Percentiles rank a stretch among this genome's conserved stretches.
These are phyloP conservation scores for Flexamia atlantica DNA, from an alignment of 2,888 invertebrate genomes.

Conservation along the genomic window DNA sequence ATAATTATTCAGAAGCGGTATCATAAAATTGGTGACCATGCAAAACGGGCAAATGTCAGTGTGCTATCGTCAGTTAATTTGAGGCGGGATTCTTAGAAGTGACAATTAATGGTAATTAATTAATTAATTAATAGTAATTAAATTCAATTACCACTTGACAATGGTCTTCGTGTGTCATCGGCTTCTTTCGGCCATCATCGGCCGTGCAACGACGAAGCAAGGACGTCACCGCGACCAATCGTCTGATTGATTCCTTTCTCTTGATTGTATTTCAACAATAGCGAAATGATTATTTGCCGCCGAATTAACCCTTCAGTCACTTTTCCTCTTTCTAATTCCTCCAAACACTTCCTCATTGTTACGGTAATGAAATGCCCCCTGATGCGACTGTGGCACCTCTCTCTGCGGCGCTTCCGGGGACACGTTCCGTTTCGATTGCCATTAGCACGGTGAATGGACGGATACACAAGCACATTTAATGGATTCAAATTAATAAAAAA, in stretches of 20 bases:
- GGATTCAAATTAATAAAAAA: too few relatives aligned
- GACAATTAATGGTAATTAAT: too few relatives aligned
- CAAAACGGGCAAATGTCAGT: too few relatives aligned
- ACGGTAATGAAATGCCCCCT: slow-evolving; percentile 7
- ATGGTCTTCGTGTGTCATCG: not conserved
- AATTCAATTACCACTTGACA: too few relatives aligned
- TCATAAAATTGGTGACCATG: too few relatives aligned
- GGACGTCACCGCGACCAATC: slow-evolving; percentile 36
- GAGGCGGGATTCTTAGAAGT: too few relatives aligned
- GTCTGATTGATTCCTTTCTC: slow-evolving; percentile 33
- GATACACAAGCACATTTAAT: too few relatives aligned
- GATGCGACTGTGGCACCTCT: not conserved
- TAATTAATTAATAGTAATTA: too few relatives aligned
- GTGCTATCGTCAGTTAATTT: too few relatives aligned
- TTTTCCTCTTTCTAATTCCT: slow-evolving; percentile 1
- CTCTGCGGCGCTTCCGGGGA: slow-evolving; percentile 2
- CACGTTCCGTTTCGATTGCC: slow-evolving; percentile 3
- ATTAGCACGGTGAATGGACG: too few relatives aligned
- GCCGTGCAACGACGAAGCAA: not conserved
- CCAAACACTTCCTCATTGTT: slow-evolving; percentile 21
- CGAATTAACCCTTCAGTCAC: slow-evolving; percentile 29
- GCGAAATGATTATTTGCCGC: slow-evolving; percentile 30
- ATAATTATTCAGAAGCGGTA: too few relatives aligned
- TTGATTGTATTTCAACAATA: slow-evolving; percentile 22
- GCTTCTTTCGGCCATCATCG: not conserved